Base-by-base conservation (phyloP, 2,797 vertebrate species). In the Pteropus rufus region DNA sequence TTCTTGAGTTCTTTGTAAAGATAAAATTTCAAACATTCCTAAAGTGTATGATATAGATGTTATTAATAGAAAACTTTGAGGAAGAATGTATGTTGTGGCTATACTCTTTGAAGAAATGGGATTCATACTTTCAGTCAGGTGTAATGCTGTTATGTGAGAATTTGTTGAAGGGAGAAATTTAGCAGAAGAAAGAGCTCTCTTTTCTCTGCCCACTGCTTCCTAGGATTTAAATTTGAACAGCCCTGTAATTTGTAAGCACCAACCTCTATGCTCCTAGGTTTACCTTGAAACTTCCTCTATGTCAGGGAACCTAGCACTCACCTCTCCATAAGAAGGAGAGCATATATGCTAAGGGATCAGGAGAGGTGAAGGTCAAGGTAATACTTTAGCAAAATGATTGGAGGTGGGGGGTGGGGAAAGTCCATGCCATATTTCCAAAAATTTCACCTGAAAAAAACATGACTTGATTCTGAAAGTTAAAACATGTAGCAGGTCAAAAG, bases 401-500 rank as follows among this genome's bases (percentile, higher is more conserved):
- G 16, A 34, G 26, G 29, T 41, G 62, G 46, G 44, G 44, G 44
- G 46, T 44, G n/a, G 60, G 16, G 2, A 60, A 80, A 58, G 7
- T 73, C 36, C 19, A 23, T 52, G 26, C 41, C 49, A 34, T 16
- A 1, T 41, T 84, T 36, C 72, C 75, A 41, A 67, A 84, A 54
- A 65, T 23, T 21, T 87, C 49, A 94, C 65, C 91, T 96, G 54
- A 56, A 86, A 97, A 60, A 79, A 58, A 10, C 4, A 11, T 56
- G 62, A 77, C 72, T 93, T 88, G 16, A n/a, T 93, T 85, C 52
- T 62, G 54, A 91, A 90, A 83, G 76, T 36, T 83, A 79, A 93
- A 87, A 72, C 65, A 34, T 46, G 49, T 64, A 81, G 19, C 95
- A 46, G 94, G 80, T 84, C 95, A 93, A 94, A 96, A 82, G 86